phyloP scores from a whole-genome alignment of 1,140 invertebrate species.

The Drosophila pseudoananassae region DNA sequence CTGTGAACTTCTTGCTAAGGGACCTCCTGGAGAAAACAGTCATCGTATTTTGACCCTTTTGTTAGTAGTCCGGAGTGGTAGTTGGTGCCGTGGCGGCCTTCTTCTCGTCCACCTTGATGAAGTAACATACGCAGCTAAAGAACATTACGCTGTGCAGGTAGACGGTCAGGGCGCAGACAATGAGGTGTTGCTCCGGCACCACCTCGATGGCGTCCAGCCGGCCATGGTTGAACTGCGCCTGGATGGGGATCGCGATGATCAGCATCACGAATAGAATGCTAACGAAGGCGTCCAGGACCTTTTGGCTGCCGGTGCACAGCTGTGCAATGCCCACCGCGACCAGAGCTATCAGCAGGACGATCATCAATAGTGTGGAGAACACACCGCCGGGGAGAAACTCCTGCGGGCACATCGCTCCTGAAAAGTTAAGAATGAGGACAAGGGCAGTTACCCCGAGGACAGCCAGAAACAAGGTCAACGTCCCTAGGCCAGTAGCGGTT shows the following conservation, averaged over 20 bases:
- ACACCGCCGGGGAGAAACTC: slow-evolving; percentile 38
- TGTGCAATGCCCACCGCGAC: slow-evolving; percentile 15
- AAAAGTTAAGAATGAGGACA: slow-evolving; percentile 30
- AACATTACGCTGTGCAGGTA: slow-evolving; percentile 40
- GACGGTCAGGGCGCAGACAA: slow-evolving; percentile 28
- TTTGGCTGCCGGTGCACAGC: not conserved
- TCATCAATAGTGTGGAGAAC: slow-evolving; percentile 27
- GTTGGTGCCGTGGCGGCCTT: not conserved
- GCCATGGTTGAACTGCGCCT: slow-evolving; percentile 44
- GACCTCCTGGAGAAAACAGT: not conserved
- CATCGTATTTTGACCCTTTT: not conserved
- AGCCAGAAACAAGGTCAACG: slow-evolving; percentile 9
- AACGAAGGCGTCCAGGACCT: slow-evolving; percentile 18
- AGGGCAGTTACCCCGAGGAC: slow-evolving; percentile 1
- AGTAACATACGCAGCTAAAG: slow-evolving; percentile 33
- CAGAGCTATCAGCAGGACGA: slow-evolving; percentile 1
- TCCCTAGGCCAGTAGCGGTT: not conserved
- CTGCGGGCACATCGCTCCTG: slow-evolving; percentile 37
- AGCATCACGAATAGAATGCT: slow-evolving; percentile 37
- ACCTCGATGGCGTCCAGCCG: slow-evolving; percentile 22
- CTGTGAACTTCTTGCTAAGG: not conserved
- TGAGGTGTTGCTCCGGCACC: slow-evolving; percentile 15
- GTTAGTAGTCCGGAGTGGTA: not conserved
- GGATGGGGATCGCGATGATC: slow-evolving; percentile 39
- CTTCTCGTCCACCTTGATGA: not conserved